Evolutionary conservation across 2,888 invertebrate species (phyloP), one percentile per base, ranked within the genome.

Genomic region (Leptarthrus brevirostris): DNA sequence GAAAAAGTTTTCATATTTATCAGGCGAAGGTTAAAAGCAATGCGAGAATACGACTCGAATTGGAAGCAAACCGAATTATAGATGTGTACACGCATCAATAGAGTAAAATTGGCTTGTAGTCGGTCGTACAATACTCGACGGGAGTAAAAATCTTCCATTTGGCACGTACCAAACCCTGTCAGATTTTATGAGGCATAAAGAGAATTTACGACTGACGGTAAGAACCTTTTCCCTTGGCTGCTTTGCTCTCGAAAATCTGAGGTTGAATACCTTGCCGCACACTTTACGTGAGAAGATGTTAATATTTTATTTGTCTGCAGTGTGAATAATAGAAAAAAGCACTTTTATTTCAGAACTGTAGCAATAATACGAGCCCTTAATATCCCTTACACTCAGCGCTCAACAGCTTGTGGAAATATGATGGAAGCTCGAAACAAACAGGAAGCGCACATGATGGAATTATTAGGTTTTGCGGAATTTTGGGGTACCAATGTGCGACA

Each of bases 101-200:
- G 69, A 69, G 52, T 20, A 34, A 69, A 69, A 69, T 69, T 69
- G 69, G 44, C 69, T 34, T 49, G 10, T 14, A 22, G n/a, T n/a
- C n/a, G n/a, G n/a, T n/a, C 44, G 12, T 49, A 49, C 20, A 49
- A n/a, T 8, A 18, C 8, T 49, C 2, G 52, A 26, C 52, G 52
- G 69, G 34, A 52, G 69, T 69, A 24, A 52, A 52, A 69, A 69
- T 69, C 69, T 69, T 69, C 69, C 52, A 69, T 54, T 54, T 54
- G 53, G 71, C 71, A 71, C 71, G 71, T 71, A 54, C 54, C 53
- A 54, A 44, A 54, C 54, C 54, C 71, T 71, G 71, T 71, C 71
- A 71, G 71, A 71, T 71, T 71, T 71, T 71, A 71, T 71, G 71
- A 71, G 54, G 71, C 71, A 71, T 71, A 71, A 71, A 71, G 54